Conservation (phyloP, 2,888 invertebrate genomes). For the Harpalus rufipes region DNA sequence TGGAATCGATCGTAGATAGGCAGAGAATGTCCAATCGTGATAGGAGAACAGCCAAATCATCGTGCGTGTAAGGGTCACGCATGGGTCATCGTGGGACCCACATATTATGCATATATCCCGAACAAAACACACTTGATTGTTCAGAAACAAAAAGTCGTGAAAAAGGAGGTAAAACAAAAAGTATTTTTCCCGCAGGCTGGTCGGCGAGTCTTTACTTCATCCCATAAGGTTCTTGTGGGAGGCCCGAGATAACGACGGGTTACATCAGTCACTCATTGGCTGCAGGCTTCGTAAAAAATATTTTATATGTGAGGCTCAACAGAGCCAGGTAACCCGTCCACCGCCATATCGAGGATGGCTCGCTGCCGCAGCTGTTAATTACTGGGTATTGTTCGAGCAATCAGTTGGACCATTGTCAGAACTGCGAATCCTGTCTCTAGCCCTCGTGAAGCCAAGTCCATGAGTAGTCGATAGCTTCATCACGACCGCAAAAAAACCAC, state of each 20-base stretch:
- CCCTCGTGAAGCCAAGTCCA: not conserved
- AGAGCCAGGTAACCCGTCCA: slow-evolving; percentile 19
- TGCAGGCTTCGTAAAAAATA: slow-evolving; percentile 68
- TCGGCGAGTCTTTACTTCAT: slow-evolving; percentile 67
- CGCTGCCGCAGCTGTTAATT: slow-evolving; percentile 48
- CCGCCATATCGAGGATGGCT: slow-evolving; percentile 22
- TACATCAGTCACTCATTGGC: slow-evolving; percentile 77
- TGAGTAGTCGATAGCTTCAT: not conserved
- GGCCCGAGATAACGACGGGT: slow-evolving; percentile 76
- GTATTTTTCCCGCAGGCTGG: slow-evolving; percentile 58
- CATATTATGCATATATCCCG: slow-evolving; percentile 63
- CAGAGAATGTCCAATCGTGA: slow-evolving; percentile 60
- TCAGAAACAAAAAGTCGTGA: slow-evolving; percentile 49
- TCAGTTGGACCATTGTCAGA: slow-evolving; percentile 60
- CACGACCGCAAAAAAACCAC: not conserved
- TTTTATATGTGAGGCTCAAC: slow-evolving; percentile 54
- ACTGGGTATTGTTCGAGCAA: slow-evolving; percentile 60
- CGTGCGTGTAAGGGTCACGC: slow-evolving; percentile 56
- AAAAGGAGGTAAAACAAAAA: slow-evolving; percentile 60
- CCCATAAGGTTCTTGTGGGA: slow-evolving; percentile 66
- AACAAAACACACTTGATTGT: slow-evolving; percentile 54
- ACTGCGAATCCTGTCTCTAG: slow-evolving; percentile 25
- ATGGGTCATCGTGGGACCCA: slow-evolving; percentile 54
- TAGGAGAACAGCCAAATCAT: slow-evolving; percentile 43
- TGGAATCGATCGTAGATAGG: slow-evolving; percentile 60